phyloP scores from a whole-genome alignment of 2,113 vertebrate species.

The Rallus limicola region DNA sequence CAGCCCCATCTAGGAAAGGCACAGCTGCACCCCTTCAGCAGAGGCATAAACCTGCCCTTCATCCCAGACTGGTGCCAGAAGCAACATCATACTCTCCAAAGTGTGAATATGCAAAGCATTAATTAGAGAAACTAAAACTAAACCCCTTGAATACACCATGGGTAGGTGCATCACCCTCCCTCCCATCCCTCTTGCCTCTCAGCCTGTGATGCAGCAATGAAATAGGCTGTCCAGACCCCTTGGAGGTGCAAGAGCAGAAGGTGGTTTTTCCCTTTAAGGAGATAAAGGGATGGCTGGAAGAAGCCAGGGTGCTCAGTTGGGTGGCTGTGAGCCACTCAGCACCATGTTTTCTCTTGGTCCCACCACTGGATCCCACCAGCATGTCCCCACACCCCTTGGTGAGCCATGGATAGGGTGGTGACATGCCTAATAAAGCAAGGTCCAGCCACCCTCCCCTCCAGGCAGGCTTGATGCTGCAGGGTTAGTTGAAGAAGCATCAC shows the following conservation, averaged over 20 bases:
- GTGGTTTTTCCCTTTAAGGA: fast-evolving
- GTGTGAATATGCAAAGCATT: background rate
- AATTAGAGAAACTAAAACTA: background rate
- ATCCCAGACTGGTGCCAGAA: background rate
- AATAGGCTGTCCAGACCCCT: background rate
- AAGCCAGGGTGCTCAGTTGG: background rate
- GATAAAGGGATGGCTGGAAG: background rate
- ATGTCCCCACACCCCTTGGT: fast-evolving
- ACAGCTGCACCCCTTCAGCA: fast-evolving
- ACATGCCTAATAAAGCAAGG: fast-evolving
- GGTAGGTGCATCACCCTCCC: background rate
- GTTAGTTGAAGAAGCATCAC: background rate
- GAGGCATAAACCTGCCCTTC: background rate
- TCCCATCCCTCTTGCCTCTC: background rate
- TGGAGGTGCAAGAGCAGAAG: background rate
- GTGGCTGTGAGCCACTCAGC: background rate
- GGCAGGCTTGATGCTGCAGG: background rate
- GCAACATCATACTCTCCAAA: fast-evolving
- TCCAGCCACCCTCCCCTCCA: background rate
- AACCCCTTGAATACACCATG: background rate
- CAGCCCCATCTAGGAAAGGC: background rate
- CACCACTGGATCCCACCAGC: background rate
- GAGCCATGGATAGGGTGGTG: background rate
- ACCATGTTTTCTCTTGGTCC: background rate
- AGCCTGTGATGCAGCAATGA: fast-evolving